These are phyloP conservation scores for Tragelaphus buxtoni DNA, from an alignment of 2,113 vertebrate genomes.

Conservation along the genomic window DNA sequence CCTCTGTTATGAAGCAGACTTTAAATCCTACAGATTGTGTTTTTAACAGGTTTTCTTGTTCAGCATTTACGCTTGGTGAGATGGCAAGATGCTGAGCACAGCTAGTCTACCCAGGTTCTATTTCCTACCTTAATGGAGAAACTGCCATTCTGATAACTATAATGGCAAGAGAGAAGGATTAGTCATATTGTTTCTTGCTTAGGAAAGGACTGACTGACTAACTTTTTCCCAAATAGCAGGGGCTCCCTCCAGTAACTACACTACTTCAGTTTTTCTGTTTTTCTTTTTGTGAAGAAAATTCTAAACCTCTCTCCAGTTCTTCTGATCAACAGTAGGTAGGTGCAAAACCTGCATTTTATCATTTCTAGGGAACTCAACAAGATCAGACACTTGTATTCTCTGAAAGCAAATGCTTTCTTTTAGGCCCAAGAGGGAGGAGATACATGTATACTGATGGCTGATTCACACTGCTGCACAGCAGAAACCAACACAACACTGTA, in stretches of 20 bases:
- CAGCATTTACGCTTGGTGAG: neutral
- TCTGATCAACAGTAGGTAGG: neutral
- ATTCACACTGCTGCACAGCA: neutral
- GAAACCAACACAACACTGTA: neutral
- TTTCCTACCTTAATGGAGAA: neutral
- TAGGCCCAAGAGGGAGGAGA: neutral
- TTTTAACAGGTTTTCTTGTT: neutral
- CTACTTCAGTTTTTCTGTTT: neutral
- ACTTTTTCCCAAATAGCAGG: constrained; percentile 2
- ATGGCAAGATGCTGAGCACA: neutral
- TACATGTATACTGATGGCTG: neutral
- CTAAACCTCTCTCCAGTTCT: neutral
- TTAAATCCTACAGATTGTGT: neutral
- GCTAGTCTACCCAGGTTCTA: neutral
- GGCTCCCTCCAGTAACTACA: neutral
- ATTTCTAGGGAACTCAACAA: constrained; percentile 4
- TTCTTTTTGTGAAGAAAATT: constrained; percentile 27
- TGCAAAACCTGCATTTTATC: neutral
- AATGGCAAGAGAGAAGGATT: neutral
- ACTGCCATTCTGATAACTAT: neutral
- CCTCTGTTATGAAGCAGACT: neutral
- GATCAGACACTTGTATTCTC: neutral
- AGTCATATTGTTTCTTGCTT: neutral
- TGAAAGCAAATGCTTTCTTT: neutral
- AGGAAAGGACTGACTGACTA: neutral